Evolutionary conservation across 2,888 invertebrate species (phyloP).

Genomic region (Abscondita cerata): DNA sequence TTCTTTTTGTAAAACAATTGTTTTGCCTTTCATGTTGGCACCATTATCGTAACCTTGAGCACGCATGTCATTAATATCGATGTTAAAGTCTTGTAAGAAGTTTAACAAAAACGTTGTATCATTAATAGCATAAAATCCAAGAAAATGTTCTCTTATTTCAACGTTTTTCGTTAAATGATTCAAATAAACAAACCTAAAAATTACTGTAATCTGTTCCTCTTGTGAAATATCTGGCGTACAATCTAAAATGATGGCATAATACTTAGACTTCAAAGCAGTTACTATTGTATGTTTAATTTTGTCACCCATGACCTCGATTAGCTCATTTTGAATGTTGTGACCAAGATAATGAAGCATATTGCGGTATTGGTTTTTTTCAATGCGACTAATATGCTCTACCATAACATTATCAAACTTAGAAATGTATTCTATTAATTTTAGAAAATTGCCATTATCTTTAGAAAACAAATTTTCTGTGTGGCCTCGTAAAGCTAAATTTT

Average conservation of each 20-base stretch:
- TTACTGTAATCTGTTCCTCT: not conserved
- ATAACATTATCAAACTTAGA: not conserved
- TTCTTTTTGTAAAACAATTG: not conserved
- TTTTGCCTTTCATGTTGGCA: constrained; percentile 7
- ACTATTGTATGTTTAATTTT: constrained; percentile 8
- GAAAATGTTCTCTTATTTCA: not conserved
- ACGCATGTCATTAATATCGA: not conserved
- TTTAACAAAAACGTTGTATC: not conserved
- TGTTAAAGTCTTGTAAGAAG: not conserved
- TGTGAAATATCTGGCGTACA: not conserved
- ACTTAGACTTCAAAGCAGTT: not conserved
- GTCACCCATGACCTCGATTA: not conserved
- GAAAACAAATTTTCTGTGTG: not conserved
- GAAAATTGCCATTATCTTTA: not conserved
- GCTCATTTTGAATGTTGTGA: constrained; percentile 12
- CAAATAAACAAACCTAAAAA: not conserved
- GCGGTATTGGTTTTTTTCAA: not conserved
- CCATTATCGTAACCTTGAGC: constrained; percentile 11
- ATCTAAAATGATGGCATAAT: not conserved
- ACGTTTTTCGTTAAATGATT: not conserved
- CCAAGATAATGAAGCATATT: constrained; percentile 9
- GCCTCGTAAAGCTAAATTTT: not conserved
- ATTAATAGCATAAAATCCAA: not conserved
- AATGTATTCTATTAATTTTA: not conserved
- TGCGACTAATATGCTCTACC: not conserved